phyloP scores from a whole-genome alignment of 2,113 vertebrate genomes.

The Pterophyllum scalare region DNA sequence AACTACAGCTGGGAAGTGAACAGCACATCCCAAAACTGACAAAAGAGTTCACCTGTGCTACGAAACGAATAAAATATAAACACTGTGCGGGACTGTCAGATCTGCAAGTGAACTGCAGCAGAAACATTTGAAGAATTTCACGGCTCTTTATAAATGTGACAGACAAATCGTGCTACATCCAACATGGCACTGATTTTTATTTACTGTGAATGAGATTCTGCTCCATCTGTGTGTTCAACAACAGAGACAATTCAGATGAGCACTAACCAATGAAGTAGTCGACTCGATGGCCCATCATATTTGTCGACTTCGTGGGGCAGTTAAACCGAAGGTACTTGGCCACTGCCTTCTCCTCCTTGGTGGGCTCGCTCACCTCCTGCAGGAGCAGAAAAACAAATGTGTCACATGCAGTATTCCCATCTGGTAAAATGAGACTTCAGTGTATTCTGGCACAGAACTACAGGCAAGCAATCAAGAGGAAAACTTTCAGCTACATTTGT shows the following conservation, averaged over 20 bases:
- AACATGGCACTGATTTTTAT: neutral
- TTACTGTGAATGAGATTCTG: neutral
- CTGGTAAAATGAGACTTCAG: neutral
- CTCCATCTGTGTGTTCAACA: neutral
- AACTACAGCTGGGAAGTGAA: constrained; percentile 14
- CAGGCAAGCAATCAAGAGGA: neutral
- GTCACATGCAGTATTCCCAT: neutral
- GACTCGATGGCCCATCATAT: constrained; percentile 98
- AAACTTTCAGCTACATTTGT: neutral
- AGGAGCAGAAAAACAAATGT: constrained; percentile 28
- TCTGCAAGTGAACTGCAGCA: neutral
- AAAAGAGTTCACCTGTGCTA: neutral
- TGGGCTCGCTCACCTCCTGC: constrained; percentile 96
- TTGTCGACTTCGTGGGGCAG: constrained; percentile 97
- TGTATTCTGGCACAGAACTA: neutral
- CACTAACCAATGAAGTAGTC: constrained; percentile 96
- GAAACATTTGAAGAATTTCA: neutral
- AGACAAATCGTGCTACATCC: neutral
- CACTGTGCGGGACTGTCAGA: neutral
- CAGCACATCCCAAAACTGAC: constrained; percentile 27
- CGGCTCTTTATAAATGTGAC: neutral
- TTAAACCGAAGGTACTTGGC: constrained; percentile 98
- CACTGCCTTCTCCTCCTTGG: constrained; percentile 98
- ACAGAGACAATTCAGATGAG: neutral
- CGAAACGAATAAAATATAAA: constrained; percentile 10